phyloP scores from a whole-genome alignment of 2,888 invertebrate genomes.

The Physocephala rufipes region DNA sequence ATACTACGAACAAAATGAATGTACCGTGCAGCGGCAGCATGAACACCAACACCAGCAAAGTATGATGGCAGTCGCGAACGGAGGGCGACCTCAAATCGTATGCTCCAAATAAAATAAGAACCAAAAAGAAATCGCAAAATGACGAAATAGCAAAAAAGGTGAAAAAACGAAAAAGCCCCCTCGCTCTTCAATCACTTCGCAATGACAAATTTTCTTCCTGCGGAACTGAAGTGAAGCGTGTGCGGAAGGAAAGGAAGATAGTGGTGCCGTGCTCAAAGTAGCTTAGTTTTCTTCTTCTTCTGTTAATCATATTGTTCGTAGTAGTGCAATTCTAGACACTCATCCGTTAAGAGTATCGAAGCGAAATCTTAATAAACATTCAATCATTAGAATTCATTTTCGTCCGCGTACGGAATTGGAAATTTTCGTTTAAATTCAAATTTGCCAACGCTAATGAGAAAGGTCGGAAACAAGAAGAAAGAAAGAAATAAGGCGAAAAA shows the following conservation, averaged over 20 bases:
- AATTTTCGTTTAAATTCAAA: conserved; percentile 42
- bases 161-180: too few species aligned
- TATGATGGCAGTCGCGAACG: neutral
- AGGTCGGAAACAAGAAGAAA: conserved; percentile 32
- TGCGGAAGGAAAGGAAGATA: too few species aligned
- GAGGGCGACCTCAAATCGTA: neutral
- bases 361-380: conserved; percentile 42
- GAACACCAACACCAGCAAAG: too few species aligned
- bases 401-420: conserved; percentile 41
- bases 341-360: conserved; percentile 13
- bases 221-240: neutral
- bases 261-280: too few species aligned
- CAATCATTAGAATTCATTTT: conserved; percentile 40
- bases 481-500: conserved; percentile 29
- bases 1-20: too few species aligned
- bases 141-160: too few species aligned
- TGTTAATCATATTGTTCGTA: neutral
- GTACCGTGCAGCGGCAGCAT: too few species aligned
- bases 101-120: neutral
- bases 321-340: neutral
- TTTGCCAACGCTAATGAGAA: conserved; percentile 33
- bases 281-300: too few species aligned
- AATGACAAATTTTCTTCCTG: too few species aligned
- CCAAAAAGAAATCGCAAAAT: neutral
- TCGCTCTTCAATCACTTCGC: too few species aligned